Evolutionary conservation across 1,140 invertebrate species (phyloP).

Genomic region (Cydia pomonella): DNA sequence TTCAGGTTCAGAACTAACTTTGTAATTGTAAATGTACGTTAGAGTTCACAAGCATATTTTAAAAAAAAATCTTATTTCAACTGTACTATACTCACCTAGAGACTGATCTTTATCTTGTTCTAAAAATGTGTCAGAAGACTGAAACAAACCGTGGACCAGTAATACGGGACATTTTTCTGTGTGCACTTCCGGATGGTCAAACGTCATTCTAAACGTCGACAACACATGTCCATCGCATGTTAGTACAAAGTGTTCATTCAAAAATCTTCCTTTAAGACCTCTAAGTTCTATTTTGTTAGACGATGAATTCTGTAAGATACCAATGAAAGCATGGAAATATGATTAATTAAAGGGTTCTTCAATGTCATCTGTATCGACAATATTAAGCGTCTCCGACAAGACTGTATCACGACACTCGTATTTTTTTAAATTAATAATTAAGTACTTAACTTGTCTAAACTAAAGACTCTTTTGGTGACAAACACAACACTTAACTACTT

Average conservation of each 20-base stretch:
- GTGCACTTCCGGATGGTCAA: not conserved
- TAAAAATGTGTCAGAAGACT: constrained; percentile 2
- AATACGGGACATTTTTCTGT: not conserved
- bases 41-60: no score
- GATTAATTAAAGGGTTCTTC: no score
- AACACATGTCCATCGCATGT: not conserved
- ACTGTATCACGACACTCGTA: no score
- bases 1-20: no score
- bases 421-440: no score
- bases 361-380: no score
- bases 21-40: no score
- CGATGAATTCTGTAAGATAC: not conserved
- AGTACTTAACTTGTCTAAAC: no score
- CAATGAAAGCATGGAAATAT: not conserved
- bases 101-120: not conserved
- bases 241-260: not conserved
- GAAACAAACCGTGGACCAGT: not conserved
- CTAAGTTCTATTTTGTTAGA: not conserved
- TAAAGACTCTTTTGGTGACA: no score
- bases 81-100: constrained; percentile 17
- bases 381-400: no score
- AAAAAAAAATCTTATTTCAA: not conserved
- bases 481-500: no score
- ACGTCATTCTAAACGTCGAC: not conserved
- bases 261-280: not conserved